Evolutionary conservation across 2,888 invertebrate genomes (phyloP).

Genomic region (Sarcophaga subvicina): DNA sequence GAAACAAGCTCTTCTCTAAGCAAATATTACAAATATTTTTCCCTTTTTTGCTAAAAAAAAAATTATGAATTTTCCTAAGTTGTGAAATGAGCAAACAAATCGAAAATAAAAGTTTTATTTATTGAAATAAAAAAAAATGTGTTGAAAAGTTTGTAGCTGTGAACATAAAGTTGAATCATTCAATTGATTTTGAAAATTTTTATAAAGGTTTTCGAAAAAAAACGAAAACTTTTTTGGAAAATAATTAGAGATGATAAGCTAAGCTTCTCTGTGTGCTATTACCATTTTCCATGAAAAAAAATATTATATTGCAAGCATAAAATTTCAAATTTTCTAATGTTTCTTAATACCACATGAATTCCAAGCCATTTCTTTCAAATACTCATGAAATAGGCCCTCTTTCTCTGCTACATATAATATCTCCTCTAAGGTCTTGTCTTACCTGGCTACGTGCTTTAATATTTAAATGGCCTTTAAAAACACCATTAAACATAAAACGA

Average conservation of each 20-base stretch:
- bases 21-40: background rate
- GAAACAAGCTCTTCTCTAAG: no score
- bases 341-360: background rate
- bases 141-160: background rate
- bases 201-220: no score
- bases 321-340: background rate
- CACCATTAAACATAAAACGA: constrained; percentile 6
- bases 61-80: constrained; percentile 10
- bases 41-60: background rate
- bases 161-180: no score
- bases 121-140: background rate
- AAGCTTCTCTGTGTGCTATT: no score
- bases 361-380: background rate
- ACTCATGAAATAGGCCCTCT: background rate
- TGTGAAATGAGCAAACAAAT: background rate
- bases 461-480: constrained; percentile 17
- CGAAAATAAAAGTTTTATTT: background rate
- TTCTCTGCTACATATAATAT: background rate
- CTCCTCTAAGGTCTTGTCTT: background rate
- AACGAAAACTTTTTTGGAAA: no score
- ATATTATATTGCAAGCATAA: no score
- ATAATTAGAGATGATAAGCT: no score
- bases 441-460: constrained; percentile 1
- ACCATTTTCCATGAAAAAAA: no score
- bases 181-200: no score